Evolutionary conservation across 2,113 vertebrate species (phyloP), one percentile per base, ranked within the genome.

Genomic region (Urocynchramus pylzowi): DNA sequence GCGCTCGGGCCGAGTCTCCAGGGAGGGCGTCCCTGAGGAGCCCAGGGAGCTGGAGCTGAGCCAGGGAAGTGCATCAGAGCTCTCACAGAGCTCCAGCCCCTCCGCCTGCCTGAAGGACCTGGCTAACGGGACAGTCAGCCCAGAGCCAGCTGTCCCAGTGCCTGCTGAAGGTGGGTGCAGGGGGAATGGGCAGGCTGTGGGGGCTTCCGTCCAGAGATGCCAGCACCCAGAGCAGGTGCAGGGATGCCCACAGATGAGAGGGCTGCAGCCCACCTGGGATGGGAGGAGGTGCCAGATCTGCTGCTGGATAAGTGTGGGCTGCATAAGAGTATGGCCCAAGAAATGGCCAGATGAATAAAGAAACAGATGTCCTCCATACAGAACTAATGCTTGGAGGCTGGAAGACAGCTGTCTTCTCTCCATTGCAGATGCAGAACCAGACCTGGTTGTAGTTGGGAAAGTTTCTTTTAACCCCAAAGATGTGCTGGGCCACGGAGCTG

Each of bases 401-500:
- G 67, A 45, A 80, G 42, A 9, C 1, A 13, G 33, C 28, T 76
- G 20, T 41, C 42, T 41, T 70, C 28, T 59, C 16, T 81, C n/a
- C n/a, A 8, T 24, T 86, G 75, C 93, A 77, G 98, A 94, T 24
- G 50, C 23, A n/a, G 89, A 89, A 52, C 37, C 73, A 2, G 98
- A 98, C 1, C 80, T 98, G 68, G 97, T 99, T 21, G 94, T 98
- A 4, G 98, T 99, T 74, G 99, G 99, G n/a, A 99, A 99, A 96
- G 97, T 99, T 93, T 99, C 99, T 93, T 99, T 99, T 97, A 98
- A 94, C 41, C 97, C 99, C 31, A 97, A 98, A 49, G 98, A 99
- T 0, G 98, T 99, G 74, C 98, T 99, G 57, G 99, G 99, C 78
- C 99, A 98, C 0, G 99, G 99, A 68, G 98, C 99, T 17, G 98